A percentile compares a stretch with the other conserved stretches of the same genome.
These are phyloP conservation scores for Gobio occitaniae DNA, from an alignment of 2,797 vertebrate genomes.

Conservation along the genomic window DNA sequence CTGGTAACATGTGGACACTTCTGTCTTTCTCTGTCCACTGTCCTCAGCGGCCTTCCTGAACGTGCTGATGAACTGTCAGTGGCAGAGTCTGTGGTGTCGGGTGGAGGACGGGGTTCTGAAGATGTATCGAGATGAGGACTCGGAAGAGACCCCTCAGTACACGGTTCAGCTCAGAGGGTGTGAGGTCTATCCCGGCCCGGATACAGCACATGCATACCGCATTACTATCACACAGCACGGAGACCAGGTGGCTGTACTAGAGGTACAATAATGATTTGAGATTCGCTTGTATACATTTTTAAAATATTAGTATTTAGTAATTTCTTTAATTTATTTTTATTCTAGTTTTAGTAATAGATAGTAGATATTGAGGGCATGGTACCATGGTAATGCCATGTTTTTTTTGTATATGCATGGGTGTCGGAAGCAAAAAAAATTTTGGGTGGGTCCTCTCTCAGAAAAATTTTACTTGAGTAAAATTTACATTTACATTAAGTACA, in stretches of 20 bases:
- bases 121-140: conserved; percentile 76
- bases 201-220: conserved; percentile 67
- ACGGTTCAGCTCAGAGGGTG: conserved; percentile 77
- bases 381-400: not conserved
- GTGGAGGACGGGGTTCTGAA: conserved; percentile 78
- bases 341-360: not conserved
- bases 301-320: not conserved
- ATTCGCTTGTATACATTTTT: not conserved
- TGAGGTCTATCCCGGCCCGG: conserved; percentile 68
- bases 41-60: conserved; percentile 75
- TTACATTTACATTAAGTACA: no score
- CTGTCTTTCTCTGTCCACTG: conserved; percentile 10
- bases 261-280: conserved; percentile 71
- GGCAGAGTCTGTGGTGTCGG: conserved; percentile 83
- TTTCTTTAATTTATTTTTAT: not conserved
- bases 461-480: no score
- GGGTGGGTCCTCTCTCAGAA: no score
- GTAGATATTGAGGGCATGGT: not conserved
- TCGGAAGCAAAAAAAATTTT: no score
- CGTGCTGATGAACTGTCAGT: conserved; percentile 83
- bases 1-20: not conserved
- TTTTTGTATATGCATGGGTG: not conserved
- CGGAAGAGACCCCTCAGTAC: conserved; percentile 72
- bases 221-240: conserved; percentile 79
- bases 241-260: conserved; percentile 79